Percentiles rank a stretch among this genome's conserved stretches.
Conservation (phyloP, 2,797 vertebrate genomes). For the Botia kubotai region DNA sequence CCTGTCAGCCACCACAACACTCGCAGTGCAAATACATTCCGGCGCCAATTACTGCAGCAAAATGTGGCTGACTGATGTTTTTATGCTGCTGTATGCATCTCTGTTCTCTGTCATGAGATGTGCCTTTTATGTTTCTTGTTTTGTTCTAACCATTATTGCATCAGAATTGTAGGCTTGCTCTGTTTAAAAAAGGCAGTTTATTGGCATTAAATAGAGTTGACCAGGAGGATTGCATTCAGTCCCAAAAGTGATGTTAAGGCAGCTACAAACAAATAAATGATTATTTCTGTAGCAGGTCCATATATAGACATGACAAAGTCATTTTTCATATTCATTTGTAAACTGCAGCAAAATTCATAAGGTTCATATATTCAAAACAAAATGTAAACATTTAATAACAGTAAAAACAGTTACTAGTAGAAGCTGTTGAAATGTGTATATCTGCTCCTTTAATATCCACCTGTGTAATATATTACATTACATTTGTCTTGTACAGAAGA, state of each 20-base stretch:
- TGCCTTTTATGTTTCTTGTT: neutral
- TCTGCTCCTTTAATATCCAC: no score
- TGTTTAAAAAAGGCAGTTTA: neutral
- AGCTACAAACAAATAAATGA: neutral
- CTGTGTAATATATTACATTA: no score
- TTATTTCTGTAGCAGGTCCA: neutral
- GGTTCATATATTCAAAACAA: no score
- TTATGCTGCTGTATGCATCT: slow-evolving; percentile 20
- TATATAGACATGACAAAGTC: no score
- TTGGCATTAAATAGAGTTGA: neutral
- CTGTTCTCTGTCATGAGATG: neutral
- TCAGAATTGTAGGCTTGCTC: neutral
- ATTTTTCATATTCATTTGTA: no score
- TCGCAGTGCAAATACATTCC: slow-evolving; percentile 43
- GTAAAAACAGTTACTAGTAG: no score
- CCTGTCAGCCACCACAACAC: slow-evolving; percentile 42
- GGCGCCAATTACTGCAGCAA: slow-evolving; percentile 32
- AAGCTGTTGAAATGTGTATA: no score
- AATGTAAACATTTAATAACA: no score
- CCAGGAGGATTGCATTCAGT: neutral
- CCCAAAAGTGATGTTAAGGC: neutral
- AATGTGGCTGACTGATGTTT: slow-evolving; percentile 36
- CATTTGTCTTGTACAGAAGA: no score
- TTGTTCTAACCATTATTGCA: neutral
- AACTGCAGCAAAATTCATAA: no score